Percentiles rank a stretch among this genome's conserved stretches.
phyloP scores from a whole-genome alignment of 2,113 vertebrate genomes.

The Microcebus jonahi region DNA sequence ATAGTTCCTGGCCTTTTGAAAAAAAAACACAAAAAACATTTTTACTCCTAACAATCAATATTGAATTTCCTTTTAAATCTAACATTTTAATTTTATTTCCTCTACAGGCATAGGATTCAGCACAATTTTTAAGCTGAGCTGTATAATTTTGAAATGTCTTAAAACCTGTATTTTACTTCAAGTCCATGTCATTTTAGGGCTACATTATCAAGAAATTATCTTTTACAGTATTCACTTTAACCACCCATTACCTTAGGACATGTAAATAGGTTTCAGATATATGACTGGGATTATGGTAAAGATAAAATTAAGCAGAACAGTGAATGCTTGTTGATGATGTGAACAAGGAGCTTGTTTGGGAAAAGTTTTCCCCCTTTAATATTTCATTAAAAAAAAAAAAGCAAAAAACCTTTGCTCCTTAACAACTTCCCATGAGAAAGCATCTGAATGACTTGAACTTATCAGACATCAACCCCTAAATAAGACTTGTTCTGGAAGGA shows the following conservation, averaged over 20 bases:
- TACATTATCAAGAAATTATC: conserved; percentile 43
- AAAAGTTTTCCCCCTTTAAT: background rate
- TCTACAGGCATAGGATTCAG: background rate
- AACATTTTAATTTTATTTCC: conserved; percentile 65
- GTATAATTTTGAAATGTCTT: conserved; percentile 53
- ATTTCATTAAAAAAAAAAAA: background rate
- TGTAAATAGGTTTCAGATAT: conserved; percentile 45
- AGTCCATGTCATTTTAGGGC: conserved; percentile 51
- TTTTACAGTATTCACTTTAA: conserved; percentile 44
- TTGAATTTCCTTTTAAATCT: conserved; percentile 65
- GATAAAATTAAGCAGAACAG: conserved; percentile 52
- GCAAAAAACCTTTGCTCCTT: background rate
- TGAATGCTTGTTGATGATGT: background rate
- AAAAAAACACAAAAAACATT: background rate
- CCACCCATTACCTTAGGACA: conserved; percentile 58
- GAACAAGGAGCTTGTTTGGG: conserved; percentile 17
- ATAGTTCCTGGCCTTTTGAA: conserved; percentile 30
- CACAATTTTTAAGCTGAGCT: conserved; percentile 48
- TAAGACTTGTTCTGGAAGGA: conserved; percentile 55
- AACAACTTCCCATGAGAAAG: conserved; percentile 8
- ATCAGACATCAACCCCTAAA: background rate
- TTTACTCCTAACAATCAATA: conserved; percentile 57
- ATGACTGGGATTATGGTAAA: background rate
- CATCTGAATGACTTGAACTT: conserved; percentile 3
- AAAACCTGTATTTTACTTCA: conserved; percentile 54